phyloP scores from a whole-genome alignment of 2,113 vertebrate genomes.

The Pagrus major region DNA sequence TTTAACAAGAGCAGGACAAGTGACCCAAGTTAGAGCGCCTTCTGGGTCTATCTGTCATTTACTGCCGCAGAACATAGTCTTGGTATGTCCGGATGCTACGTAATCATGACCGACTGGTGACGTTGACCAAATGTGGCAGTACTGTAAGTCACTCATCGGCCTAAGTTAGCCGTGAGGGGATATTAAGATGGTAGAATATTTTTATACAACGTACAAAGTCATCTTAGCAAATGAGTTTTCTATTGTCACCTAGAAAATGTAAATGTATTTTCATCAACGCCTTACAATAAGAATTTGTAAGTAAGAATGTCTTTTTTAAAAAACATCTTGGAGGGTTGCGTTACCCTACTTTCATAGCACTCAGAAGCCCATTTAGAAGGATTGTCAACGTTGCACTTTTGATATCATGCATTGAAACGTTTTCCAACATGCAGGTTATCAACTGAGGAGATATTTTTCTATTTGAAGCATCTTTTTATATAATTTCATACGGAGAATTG shows the following conservation, averaged over 20 bases:
- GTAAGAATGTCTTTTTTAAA: slow-evolving; percentile 64
- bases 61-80: slow-evolving; percentile 53
- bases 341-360: slow-evolving; percentile 57
- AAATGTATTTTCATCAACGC: slow-evolving; percentile 72
- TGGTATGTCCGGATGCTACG: slow-evolving; percentile 3
- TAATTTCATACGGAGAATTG: slow-evolving; percentile 47
- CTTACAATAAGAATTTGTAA: slow-evolving; percentile 80
- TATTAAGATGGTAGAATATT: slow-evolving; percentile 75
- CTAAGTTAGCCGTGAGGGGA: slow-evolving; percentile 55
- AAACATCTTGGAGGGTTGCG: slow-evolving; percentile 43
- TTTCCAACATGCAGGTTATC: slow-evolving; percentile 78
- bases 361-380: slow-evolving; percentile 64
- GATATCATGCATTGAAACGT: slow-evolving; percentile 69
- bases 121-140: slow-evolving; percentile 47
- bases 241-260: slow-evolving; percentile 53
- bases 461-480: slow-evolving; percentile 64
- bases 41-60: slow-evolving; percentile 44
- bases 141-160: slow-evolving; percentile 72
- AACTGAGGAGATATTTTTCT: slow-evolving; percentile 81
- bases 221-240: slow-evolving; percentile 62
- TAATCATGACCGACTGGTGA: slow-evolving; percentile 39
- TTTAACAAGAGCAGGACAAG: slow-evolving; percentile 46
- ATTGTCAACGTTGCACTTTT: slow-evolving; percentile 74
- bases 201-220: slow-evolving; percentile 68
- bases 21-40: slow-evolving; percentile 41